Percentiles rank a stretch among this genome's conserved stretches.
Conservation (phyloP, 2,797 vertebrate species). For the Enteromius treurensis region DNA sequence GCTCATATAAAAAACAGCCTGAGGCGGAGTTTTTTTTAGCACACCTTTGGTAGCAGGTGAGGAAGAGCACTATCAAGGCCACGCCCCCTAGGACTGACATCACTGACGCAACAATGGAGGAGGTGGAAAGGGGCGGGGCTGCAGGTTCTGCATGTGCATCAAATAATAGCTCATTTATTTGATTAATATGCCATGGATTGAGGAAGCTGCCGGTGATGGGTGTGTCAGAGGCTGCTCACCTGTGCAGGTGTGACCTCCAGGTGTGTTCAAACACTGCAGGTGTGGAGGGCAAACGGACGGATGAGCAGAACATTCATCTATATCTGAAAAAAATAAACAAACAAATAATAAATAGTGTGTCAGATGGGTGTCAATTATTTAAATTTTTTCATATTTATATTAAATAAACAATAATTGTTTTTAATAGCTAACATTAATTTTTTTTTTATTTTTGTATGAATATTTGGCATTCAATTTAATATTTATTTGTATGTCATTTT, state of each 20-base stretch:
- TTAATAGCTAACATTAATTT: background rate
- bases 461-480: background rate
- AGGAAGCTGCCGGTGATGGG: background rate
- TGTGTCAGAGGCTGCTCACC: conserved; percentile 64
- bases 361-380: background rate
- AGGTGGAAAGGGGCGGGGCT: conserved; percentile 59
- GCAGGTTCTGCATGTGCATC: conserved; percentile 60
- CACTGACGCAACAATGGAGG: conserved; percentile 67
- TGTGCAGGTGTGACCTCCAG: conserved; percentile 77
- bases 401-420: background rate
- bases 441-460: background rate
- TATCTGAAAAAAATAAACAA: conserved; percentile 66
- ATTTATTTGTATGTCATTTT: background rate
- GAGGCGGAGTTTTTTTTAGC: background rate
- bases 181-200: background rate
- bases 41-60: conserved; percentile 73
- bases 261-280: conserved; percentile 73
- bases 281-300: conserved; percentile 68
- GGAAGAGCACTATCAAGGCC: conserved; percentile 64
- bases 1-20: background rate
- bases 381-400: background rate
- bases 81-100: conserved; percentile 66
- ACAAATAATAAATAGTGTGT: background rate
- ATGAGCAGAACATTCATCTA: conserved; percentile 75
- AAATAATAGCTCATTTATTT: background rate